Conservation (phyloP, 2,888 invertebrate genomes). For the Exocentrus adspersus region DNA sequence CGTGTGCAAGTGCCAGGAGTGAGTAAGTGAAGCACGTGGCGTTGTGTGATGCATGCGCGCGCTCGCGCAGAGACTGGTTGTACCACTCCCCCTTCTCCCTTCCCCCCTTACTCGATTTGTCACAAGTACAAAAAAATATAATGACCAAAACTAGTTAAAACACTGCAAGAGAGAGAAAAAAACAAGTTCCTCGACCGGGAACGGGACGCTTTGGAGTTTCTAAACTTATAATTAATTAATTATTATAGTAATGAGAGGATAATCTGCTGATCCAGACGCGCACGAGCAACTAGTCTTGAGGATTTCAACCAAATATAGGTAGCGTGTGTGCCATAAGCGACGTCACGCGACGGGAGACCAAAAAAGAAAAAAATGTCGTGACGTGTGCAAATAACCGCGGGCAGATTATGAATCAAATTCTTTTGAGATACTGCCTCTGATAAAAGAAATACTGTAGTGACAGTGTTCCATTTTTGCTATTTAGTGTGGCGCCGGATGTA, state of each 20-base stretch:
- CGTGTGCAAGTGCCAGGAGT: background rate
- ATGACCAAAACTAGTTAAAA: constrained; percentile 47
- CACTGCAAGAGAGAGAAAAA: background rate
- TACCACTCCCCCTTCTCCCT: constrained; percentile 46
- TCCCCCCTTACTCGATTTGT: constrained; percentile 49
- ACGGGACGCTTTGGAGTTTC: background rate
- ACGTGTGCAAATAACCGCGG: constrained; percentile 26
- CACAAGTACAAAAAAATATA: constrained; percentile 49
- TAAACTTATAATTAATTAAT: constrained; percentile 15
- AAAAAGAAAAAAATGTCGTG: no score
- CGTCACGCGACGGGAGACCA: constrained; percentile 48
- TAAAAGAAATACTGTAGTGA: constrained; percentile 50
- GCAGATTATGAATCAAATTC: constrained; percentile 48
- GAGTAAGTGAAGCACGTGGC: background rate
- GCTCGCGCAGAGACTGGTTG: constrained; percentile 34
- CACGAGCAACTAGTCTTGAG: constrained; percentile 40
- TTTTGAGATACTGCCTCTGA: constrained; percentile 55
- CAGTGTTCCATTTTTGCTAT: constrained; percentile 55
- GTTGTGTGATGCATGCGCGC: background rate
- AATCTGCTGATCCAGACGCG: constrained; percentile 30
- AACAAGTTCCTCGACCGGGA: background rate
- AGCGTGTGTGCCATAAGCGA: constrained; percentile 45
- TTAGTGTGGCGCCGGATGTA: constrained; percentile 26
- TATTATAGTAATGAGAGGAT: background rate
- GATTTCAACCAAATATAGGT: constrained; percentile 34